phyloP scores from a whole-genome alignment of 2,888 invertebrate species.

The Mantis religiosa region DNA sequence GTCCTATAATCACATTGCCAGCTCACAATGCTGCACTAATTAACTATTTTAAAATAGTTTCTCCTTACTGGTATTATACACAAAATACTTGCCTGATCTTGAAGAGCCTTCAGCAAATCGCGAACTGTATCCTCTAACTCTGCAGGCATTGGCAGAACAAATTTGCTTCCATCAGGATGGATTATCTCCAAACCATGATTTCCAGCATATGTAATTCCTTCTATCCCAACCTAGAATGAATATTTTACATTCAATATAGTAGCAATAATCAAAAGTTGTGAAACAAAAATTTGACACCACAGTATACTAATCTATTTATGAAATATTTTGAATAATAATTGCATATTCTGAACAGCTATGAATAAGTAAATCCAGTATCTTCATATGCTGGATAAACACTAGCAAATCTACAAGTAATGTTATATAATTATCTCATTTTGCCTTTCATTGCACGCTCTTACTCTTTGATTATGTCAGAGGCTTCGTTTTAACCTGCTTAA shows the following conservation, averaged over 20 bases:
- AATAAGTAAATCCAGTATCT: too few species aligned
- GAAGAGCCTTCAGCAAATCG: constrained; percentile 69
- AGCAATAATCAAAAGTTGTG: background rate
- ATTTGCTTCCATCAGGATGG: constrained; percentile 86
- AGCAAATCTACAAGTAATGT: too few species aligned
- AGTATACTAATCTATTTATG: background rate
- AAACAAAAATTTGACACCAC: background rate
- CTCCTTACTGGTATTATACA: too few species aligned
- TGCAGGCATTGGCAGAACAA: constrained; percentile 86
- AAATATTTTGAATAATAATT: background rate
- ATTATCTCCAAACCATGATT: constrained; percentile 85
- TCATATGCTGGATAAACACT: too few species aligned
- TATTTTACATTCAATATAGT: background rate
- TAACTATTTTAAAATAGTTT: too few species aligned
- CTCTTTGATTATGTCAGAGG: too few species aligned
- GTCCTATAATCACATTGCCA: too few species aligned
- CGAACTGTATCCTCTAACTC: constrained; percentile 78
- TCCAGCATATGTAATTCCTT: constrained; percentile 86
- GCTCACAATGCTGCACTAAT: too few species aligned
- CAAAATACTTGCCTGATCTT: constrained; percentile 49
- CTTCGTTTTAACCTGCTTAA: too few species aligned
- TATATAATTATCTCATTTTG: too few species aligned
- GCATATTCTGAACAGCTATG: background rate
- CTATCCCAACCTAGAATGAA: constrained; percentile 66
- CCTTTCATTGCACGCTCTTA: too few species aligned